Percentiles rank a stretch among this genome's conserved stretches.
Evolutionary conservation across 2,888 invertebrate species (phyloP).

Genomic region (Baccha elongata): DNA sequence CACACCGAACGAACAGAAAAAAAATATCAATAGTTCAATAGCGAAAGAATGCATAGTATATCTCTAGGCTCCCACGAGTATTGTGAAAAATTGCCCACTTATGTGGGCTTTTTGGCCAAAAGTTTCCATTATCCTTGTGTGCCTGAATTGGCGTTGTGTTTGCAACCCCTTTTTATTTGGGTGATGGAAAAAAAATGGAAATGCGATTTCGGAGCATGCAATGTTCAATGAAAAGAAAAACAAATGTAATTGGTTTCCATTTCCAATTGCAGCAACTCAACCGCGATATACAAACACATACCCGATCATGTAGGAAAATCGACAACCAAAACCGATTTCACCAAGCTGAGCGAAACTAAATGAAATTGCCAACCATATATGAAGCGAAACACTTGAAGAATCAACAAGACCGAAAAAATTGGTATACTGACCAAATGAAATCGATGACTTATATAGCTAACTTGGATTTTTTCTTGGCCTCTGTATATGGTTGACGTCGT

Average conservation of each 20-base stretch:
- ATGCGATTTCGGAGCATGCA: conserved; percentile 38
- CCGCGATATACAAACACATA: conserved; percentile 21
- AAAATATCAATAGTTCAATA: conserved; percentile 49
- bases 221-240: conserved; percentile 48
- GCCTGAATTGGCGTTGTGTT: conserved; percentile 19
- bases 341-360: conserved; percentile 23
- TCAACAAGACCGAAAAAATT: conserved; percentile 31
- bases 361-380: not conserved
- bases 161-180: not conserved
- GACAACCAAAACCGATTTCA: conserved; percentile 24
- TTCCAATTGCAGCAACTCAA: conserved; percentile 47
- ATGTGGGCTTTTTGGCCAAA: conserved; percentile 37
- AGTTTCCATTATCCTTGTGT: conserved; percentile 46
- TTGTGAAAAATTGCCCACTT: conserved; percentile 65
- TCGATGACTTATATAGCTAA: conserved; percentile 67
- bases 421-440: conserved; percentile 70
- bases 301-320: conserved; percentile 9
- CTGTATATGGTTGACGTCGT: not conserved
- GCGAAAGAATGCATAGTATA: not conserved
- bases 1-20: not conserved
- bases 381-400: conserved; percentile 13
- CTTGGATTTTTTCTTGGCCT: conserved; percentile 46
- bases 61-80: not conserved
- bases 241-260: conserved; percentile 69
- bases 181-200: conserved; percentile 18